Conservation (phyloP, 2,113 vertebrate species). For the Plecotus auritus region DNA sequence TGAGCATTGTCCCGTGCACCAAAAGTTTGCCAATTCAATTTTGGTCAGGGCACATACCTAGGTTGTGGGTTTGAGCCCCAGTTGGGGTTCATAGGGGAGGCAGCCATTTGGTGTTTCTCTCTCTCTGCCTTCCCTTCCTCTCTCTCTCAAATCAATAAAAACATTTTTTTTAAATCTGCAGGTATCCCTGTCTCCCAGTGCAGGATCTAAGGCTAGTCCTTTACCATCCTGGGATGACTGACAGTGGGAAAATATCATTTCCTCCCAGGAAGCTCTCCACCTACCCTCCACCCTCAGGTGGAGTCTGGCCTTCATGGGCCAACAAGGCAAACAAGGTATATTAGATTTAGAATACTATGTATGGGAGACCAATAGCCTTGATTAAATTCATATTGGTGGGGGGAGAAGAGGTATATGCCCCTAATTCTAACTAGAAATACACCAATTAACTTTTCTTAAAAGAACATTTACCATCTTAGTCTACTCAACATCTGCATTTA, state of each 20-base stretch:
- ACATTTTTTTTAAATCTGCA: not conserved
- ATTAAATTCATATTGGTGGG: not conserved
- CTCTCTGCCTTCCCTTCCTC: not conserved
- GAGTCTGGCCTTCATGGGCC: not conserved
- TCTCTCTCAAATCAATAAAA: not conserved
- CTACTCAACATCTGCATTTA: not conserved
- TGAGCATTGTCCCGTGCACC: too few relatives aligned
- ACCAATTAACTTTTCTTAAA: slow-evolving; percentile 7
- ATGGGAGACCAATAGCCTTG: not conserved
- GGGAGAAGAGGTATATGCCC: not conserved
- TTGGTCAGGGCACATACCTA: not conserved
- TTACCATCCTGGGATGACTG: not conserved
- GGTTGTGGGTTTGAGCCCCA: not conserved
- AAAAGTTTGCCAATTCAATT: too few relatives aligned
- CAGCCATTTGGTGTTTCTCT: not conserved
- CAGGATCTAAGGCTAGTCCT: not conserved
- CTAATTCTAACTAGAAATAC: not conserved
- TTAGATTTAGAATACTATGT: not conserved
- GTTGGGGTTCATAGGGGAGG: not conserved
- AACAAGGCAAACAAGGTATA: not conserved
- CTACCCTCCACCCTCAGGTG: not conserved
- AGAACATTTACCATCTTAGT: not conserved
- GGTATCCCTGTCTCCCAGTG: not conserved
- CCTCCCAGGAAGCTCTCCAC: not conserved
- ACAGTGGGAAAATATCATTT: not conserved